Evolutionary conservation across 1,140 invertebrate genomes (phyloP).

Genomic region (Forficula auricularia): DNA sequence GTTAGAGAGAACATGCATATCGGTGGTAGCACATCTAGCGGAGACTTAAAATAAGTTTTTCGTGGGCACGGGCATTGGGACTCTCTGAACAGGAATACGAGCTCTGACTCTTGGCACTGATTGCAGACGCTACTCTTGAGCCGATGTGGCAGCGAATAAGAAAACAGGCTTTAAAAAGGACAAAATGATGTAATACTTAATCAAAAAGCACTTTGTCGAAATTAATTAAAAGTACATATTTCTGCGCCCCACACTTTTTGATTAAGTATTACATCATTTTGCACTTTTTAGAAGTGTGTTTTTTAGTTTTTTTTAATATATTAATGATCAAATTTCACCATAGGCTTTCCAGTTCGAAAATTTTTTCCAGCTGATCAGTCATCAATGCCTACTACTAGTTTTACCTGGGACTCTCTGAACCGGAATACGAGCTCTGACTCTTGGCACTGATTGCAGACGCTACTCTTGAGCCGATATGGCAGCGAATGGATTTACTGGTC

Average conservation of each 20-base stretch:
- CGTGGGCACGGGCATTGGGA: no score
- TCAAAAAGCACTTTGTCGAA: conserved; percentile 43
- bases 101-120: conserved; percentile 12
- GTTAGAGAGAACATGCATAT: no score
- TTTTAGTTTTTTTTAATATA: no score
- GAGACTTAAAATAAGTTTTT: no score
- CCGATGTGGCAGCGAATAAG: conserved; percentile 65
- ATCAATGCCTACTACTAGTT: background rate
- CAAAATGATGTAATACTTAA: conserved; percentile 60
- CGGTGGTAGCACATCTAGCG: no score
- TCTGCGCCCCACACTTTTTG: no score
- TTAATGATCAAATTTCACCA: no score
- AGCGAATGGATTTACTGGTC: conserved; percentile 56
- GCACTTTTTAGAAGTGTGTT: no score
- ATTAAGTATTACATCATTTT: no score
- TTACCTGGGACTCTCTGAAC: conserved; percentile 10
- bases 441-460: conserved; percentile 22
- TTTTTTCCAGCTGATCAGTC: no score
- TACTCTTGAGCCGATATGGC: conserved; percentile 48
- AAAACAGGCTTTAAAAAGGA: conserved; percentile 59
- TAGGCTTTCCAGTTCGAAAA: no score
- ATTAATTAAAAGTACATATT: no score
- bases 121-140: conserved; percentile 25
- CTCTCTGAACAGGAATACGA: conserved; percentile 7
- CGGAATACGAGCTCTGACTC: conserved; percentile 6